Percentiles rank a stretch among this genome's conserved stretches.
Conservation (phyloP, 2,113 vertebrate genomes). For the Hyaena hyaena region DNA sequence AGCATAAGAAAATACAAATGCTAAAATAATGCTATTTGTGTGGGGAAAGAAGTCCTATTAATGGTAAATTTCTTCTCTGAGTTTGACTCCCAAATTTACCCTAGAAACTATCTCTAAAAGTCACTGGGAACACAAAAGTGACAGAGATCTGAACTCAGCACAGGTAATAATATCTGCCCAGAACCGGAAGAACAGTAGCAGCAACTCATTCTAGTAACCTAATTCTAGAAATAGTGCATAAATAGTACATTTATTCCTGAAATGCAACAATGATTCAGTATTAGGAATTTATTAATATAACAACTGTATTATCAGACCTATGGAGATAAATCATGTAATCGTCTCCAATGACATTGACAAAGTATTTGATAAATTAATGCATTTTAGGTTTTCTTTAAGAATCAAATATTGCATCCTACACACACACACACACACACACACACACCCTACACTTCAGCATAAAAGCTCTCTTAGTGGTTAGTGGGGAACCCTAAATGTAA, state of each 20-base stretch:
- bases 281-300: background rate
- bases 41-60: background rate
- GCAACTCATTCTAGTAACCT: background rate
- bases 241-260: conserved; percentile 10
- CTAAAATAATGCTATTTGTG: background rate
- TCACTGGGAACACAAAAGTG: background rate
- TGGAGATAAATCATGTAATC: background rate
- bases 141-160: background rate
- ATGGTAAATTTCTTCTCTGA: conserved; percentile 22
- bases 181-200: background rate
- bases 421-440: background rate
- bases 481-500: background rate
- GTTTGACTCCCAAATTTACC: background rate
- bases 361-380: background rate
- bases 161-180: background rate
- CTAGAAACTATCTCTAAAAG: background rate
- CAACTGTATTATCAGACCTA: background rate
- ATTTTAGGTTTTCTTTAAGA: background rate
- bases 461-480: background rate
- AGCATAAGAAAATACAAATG: background rate
- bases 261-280: background rate
- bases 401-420: background rate
- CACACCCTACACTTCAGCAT: background rate
- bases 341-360: background rate
- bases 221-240: background rate